These are phyloP conservation scores for Eupeodes corollae DNA, from an alignment of 1,140 invertebrate genomes.

Conservation along the genomic window DNA sequence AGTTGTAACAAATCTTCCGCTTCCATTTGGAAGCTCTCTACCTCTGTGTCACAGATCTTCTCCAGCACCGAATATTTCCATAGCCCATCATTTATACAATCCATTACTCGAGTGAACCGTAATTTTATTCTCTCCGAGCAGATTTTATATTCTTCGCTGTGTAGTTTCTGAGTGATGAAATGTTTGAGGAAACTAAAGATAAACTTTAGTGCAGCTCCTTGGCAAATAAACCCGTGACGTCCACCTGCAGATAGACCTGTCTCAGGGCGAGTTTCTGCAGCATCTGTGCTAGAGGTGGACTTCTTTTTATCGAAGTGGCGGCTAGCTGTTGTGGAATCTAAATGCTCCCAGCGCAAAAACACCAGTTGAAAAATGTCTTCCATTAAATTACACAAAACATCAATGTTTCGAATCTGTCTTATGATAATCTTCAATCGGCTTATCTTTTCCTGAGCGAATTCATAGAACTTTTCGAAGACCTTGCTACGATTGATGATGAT, in stretches of 20 bases:
- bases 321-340: neutral
- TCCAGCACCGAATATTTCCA: constrained; percentile 29
- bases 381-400: constrained; percentile 21
- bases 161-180: constrained; percentile 28
- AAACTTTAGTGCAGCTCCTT: constrained; percentile 12
- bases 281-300: constrained; percentile 1
- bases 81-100: constrained; percentile 23
- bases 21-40: constrained; percentile 10
- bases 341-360: constrained; percentile 31
- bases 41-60: constrained; percentile 23
- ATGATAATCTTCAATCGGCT: constrained; percentile 18
- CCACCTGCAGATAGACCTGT: constrained; percentile 7
- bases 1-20: constrained; percentile 23
- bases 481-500: constrained; percentile 15
- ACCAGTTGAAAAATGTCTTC: constrained; percentile 28
- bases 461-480: neutral
- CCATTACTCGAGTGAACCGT: constrained; percentile 21
- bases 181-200: constrained; percentile 26
- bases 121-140: constrained; percentile 13
- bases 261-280: constrained; percentile 6
- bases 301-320: neutral
- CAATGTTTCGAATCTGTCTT: constrained; percentile 19
- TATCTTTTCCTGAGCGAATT: constrained; percentile 12
- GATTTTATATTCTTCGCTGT: constrained; percentile 28
- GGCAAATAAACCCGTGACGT: constrained; percentile 29